phyloP scores from a whole-genome alignment of 1,140 invertebrate genomes.

The Argopecten irradians region DNA sequence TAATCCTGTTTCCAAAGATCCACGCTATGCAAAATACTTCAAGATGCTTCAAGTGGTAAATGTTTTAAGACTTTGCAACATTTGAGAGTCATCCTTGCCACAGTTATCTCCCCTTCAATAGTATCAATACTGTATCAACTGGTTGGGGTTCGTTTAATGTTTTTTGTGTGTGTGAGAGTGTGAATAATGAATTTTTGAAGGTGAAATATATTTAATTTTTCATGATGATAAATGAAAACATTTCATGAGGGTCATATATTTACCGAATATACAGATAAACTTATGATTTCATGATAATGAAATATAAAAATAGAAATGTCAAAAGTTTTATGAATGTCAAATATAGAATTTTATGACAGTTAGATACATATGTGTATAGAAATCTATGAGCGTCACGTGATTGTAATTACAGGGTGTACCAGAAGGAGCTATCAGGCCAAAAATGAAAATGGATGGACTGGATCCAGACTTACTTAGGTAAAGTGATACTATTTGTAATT shows the following conservation, averaged over 20 bases:
- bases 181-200: background rate
- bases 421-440: conserved; percentile 86
- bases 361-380: background rate
- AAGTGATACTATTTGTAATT: conserved; percentile 70
- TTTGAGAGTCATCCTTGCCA: background rate
- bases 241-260: background rate
- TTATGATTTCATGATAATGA: background rate
- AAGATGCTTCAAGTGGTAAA: conserved; percentile 90
- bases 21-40: conserved; percentile 87
- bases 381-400: background rate
- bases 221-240: background rate
- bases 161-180: background rate
- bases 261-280: background rate
- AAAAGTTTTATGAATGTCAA: too few species aligned
- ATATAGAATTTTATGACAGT: conserved; percentile 25
- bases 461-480: conserved; percentile 87
- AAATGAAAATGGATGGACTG: conserved; percentile 89
- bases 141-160: background rate
- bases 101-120: background rate
- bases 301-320: background rate
- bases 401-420: conserved; percentile 82
- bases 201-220: conserved; percentile 24
- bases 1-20: conserved; percentile 79
- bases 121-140: background rate
- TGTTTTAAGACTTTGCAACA: background rate